Conservation (phyloP, 1,140 invertebrate genomes). For the Diprion similis region DNA sequence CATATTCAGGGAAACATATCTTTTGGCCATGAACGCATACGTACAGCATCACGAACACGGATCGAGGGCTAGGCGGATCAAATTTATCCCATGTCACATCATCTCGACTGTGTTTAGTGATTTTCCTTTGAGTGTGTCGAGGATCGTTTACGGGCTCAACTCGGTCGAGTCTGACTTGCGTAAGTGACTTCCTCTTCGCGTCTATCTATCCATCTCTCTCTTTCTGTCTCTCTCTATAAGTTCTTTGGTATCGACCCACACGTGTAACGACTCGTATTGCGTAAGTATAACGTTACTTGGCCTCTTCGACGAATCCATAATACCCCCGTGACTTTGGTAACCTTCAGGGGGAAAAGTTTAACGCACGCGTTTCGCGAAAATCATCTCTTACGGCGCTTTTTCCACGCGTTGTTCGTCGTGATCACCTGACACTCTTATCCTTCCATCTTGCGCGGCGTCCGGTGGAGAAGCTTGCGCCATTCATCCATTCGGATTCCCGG, state of each 20-base stretch:
- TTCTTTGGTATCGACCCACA: too few species aligned
- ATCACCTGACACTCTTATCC: background rate
- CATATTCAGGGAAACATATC: background rate
- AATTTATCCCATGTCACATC: background rate
- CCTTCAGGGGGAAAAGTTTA: too few species aligned
- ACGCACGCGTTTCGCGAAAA: too few species aligned
- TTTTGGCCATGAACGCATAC: background rate
- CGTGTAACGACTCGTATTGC: too few species aligned
- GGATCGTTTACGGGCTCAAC: too few species aligned
- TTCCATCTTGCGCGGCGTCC: background rate
- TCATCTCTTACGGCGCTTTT: background rate
- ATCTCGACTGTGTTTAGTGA: background rate
- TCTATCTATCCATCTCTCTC: too few species aligned
- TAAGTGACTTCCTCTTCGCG: too few species aligned
- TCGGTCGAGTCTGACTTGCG: too few species aligned
- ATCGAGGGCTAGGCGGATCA: background rate
- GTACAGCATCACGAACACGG: background rate
- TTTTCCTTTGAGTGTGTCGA: background rate
- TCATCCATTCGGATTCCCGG: background rate
- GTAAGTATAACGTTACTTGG: too few species aligned
- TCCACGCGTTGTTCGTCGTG: background rate
- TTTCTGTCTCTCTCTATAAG: too few species aligned
- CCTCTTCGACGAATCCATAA: too few species aligned
- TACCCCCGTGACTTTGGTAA: too few species aligned
- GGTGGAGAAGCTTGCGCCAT: background rate